Evolutionary conservation across 2,113 vertebrate species (phyloP).

Genomic region (Erythrolamprus reginae): DNA sequence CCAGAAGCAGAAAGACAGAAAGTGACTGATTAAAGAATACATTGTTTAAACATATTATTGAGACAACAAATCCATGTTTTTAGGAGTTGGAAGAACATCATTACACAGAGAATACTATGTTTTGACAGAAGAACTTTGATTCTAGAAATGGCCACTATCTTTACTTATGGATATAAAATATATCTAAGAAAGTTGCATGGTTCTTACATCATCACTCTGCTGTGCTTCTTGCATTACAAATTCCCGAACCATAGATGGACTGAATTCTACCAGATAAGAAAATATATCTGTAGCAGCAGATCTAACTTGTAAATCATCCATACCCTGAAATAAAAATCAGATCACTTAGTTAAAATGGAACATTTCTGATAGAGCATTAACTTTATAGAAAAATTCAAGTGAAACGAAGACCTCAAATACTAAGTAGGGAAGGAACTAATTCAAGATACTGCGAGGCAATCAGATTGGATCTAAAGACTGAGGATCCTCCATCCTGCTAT

Average conservation of each 20-base stretch:
- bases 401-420: background rate
- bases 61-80: background rate
- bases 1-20: background rate
- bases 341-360: constrained; percentile 20
- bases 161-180: background rate
- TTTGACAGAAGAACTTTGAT: background rate
- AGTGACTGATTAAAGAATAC: background rate
- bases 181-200: background rate
- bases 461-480: background rate
- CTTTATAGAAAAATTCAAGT: background rate
- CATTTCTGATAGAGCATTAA: background rate
- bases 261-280: constrained; percentile 99
- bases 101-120: constrained; percentile 5
- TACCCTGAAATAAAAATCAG: constrained; percentile 74
- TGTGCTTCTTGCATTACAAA: constrained; percentile 99
- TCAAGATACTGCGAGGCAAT: background rate
- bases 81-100: background rate
- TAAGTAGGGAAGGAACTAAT: background rate
- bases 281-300: constrained; percentile 98
- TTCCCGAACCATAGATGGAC: constrained; percentile 97
- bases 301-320: constrained; percentile 97
- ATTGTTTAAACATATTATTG: background rate
- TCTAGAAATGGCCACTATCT: background rate
- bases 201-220: constrained; percentile 94
- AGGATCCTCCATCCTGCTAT: background rate